Percentiles rank a stretch among this genome's conserved stretches.
phyloP scores from a whole-genome alignment of 1,140 invertebrate species.

The Sarcophaga bullata region DNA sequence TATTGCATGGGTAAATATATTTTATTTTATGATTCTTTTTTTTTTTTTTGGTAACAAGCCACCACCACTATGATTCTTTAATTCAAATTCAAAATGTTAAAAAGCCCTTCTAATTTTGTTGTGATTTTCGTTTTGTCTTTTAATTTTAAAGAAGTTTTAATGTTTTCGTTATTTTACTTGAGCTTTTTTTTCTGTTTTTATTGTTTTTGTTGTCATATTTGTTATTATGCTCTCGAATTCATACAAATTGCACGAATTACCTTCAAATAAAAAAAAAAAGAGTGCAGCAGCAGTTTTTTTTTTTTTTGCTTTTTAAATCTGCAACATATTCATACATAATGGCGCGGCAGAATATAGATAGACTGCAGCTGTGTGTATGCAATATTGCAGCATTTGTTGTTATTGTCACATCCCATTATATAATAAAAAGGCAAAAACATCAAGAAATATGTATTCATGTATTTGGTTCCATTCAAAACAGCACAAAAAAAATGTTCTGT shows the following conservation, averaged over 20 bases:
- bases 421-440: constrained; percentile 10
- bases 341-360: neutral
- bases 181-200: neutral
- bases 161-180: neutral
- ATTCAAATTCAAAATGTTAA: constrained; percentile 24
- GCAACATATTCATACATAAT: neutral
- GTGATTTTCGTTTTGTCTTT: neutral
- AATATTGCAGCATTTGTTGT: neutral
- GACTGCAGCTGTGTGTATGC: constrained; percentile 8
- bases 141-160: neutral
- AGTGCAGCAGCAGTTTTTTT: constrained; percentile 17
- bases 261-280: constrained; percentile 35
- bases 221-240: constrained; percentile 3
- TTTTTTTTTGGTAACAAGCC: neutral
- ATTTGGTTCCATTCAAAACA: neutral
- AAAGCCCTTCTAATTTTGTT: constrained; percentile 36
- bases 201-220: neutral
- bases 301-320: neutral
- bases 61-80: neutral
- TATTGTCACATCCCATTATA: constrained; percentile 34
- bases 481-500: constrained; percentile 8
- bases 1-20: too few relatives aligned
- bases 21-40: neutral
- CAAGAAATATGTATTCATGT: constrained; percentile 21
- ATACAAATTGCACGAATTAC: constrained; percentile 39